These are phyloP conservation scores for Axis porcinus DNA, from an alignment of 2,113 vertebrate genomes.

Conservation along the genomic window DNA sequence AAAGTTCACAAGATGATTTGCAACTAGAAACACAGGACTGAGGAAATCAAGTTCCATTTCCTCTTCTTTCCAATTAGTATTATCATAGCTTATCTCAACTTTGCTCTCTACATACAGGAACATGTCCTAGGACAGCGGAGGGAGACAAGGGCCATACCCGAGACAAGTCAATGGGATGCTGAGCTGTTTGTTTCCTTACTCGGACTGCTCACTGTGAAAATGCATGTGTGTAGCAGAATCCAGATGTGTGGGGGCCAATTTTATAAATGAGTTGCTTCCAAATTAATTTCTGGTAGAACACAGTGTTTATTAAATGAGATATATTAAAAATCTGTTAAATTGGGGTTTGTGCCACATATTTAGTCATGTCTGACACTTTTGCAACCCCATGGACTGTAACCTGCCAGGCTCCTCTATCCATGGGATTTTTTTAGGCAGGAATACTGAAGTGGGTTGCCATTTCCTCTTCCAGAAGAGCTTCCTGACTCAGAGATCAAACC, in stretches of 20 bases:
- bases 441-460: not conserved
- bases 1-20: not conserved
- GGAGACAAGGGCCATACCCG: not conserved
- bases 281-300: not conserved
- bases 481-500: not conserved
- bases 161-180: not conserved
- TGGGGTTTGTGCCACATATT: not conserved
- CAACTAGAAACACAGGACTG: not conserved
- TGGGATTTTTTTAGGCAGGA: not conserved
- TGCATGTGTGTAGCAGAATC: not conserved
- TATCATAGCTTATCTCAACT: not conserved
- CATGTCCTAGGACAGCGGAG: rapidly evolving
- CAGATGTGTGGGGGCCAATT: rapidly evolving
- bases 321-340: not conserved
- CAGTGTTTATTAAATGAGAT: not conserved
- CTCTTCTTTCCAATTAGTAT: not conserved
- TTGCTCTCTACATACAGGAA: not conserved
- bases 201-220: not conserved
- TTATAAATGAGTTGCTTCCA: not conserved
- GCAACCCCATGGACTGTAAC: not conserved
- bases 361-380: not conserved
- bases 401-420: not conserved
- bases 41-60: not conserved
- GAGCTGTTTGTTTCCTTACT: not conserved
- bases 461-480: not conserved